phyloP scores from a whole-genome alignment of 2,888 invertebrate genomes.

The Griposia aprilina region DNA sequence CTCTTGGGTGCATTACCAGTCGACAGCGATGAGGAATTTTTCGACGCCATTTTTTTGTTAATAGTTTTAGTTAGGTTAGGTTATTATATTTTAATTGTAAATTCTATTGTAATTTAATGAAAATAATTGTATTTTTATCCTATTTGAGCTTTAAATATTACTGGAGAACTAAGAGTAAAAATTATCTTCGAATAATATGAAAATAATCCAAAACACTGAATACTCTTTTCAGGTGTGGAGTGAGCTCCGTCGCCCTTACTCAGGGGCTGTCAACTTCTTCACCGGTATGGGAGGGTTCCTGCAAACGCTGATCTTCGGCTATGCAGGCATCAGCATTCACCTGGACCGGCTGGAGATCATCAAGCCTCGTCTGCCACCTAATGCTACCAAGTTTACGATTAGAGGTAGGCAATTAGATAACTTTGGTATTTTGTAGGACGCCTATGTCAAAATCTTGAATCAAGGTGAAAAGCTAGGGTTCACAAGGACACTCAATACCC shows the following conservation, averaged over 20 bases:
- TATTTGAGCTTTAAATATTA: too few relatives aligned
- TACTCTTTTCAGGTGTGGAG: slow-evolving; percentile 88
- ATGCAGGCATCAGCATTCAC: slow-evolving; percentile 89
- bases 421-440: not conserved
- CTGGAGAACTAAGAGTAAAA: too few relatives aligned
- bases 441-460: not conserved
- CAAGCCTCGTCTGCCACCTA: slow-evolving; percentile 83
- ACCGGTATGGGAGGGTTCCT: slow-evolving; percentile 92
- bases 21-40: too few relatives aligned
- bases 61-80: too few relatives aligned
- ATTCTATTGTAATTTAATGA: too few relatives aligned
- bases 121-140: too few relatives aligned
- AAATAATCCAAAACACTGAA: not conserved
- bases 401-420: slow-evolving; percentile 75
- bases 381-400: slow-evolving; percentile 81
- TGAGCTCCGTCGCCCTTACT: slow-evolving; percentile 87
- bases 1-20: too few relatives aligned
- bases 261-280: slow-evolving; percentile 91
- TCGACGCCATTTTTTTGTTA: too few relatives aligned
- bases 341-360: slow-evolving; percentile 85
- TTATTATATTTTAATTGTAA: too few relatives aligned
- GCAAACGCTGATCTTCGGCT: slow-evolving; percentile 90
- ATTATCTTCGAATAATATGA: not conserved
- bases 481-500: not conserved
- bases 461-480: not conserved